These are phyloP conservation scores for Tribolium freemani DNA, from an alignment of 2,888 invertebrate genomes.

Conservation along the genomic window DNA sequence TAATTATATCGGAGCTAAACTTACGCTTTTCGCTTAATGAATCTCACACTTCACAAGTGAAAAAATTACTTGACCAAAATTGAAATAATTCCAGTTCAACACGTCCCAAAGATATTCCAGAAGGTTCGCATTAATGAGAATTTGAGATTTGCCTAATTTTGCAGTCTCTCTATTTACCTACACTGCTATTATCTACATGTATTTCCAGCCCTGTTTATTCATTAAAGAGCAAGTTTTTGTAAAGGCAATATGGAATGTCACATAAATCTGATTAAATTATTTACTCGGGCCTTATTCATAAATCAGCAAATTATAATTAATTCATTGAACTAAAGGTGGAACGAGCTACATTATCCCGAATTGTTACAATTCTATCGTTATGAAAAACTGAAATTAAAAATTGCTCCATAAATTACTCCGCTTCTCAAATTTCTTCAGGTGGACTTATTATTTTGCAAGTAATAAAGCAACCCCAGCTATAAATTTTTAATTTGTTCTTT, in stretches of 20 bases:
- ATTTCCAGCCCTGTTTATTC: background rate
- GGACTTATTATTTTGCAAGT: conserved; percentile 10
- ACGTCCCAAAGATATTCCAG: background rate
- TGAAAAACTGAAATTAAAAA: conserved; percentile 3
- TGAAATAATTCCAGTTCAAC: background rate
- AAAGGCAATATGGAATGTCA: background rate
- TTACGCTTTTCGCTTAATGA: conserved; percentile 28
- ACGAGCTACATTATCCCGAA: background rate
- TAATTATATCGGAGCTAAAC: conserved; percentile 25
- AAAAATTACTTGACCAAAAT: background rate
- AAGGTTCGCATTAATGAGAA: background rate
- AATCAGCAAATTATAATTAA: background rate
- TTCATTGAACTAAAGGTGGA: background rate
- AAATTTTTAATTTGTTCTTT: conserved; percentile 29
- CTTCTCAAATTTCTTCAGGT: conserved; percentile 9
- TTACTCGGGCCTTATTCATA: background rate
- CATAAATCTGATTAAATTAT: background rate
- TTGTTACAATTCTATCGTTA: background rate
- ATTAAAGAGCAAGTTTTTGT: background rate
- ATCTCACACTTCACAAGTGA: background rate
- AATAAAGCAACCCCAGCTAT: conserved; percentile 11
- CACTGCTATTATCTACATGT: background rate
- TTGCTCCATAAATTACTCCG: background rate
- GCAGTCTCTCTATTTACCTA: background rate
- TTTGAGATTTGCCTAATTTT: background rate